A percentile compares a stretch with the other conserved stretches of the same genome.
phyloP scores from a whole-genome alignment of 2,888 invertebrate species.

The Zonitis immaculata region DNA sequence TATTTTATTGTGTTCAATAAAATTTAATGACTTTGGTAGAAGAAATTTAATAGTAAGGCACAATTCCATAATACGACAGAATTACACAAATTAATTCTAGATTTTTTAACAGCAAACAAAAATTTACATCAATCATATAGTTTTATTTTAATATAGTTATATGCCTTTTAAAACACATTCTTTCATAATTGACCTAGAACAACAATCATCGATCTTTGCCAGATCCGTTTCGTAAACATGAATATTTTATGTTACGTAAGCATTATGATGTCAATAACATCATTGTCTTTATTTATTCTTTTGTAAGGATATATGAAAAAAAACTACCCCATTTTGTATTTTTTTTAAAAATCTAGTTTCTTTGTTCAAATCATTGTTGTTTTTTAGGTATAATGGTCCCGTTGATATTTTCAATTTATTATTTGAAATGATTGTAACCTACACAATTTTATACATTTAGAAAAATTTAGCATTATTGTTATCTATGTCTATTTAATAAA shows the following conservation, averaged over 20 bases:
- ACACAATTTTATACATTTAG: neutral
- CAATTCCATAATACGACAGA: too few species aligned
- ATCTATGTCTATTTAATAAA: too few species aligned
- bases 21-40: too few species aligned
- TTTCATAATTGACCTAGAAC: neutral
- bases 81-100: too few species aligned
- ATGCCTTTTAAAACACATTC: neutral
- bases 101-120: neutral
- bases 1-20: too few species aligned
- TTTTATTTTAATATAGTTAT: neutral
- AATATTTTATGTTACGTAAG: neutral
- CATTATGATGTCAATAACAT: neutral
- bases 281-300: too few species aligned
- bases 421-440: neutral
- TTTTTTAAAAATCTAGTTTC: too few species aligned
- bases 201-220: neutral
- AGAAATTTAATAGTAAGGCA: too few species aligned
- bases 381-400: neutral
- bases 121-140: neutral
- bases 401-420: neutral
- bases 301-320: too few species aligned
- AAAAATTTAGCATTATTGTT: too few species aligned
- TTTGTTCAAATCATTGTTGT: neutral
- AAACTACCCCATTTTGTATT: too few species aligned
- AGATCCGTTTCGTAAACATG: neutral